Evolutionary conservation across 2,797 vertebrate species (phyloP).

Genomic region (Sebastes diaconus): DNA sequence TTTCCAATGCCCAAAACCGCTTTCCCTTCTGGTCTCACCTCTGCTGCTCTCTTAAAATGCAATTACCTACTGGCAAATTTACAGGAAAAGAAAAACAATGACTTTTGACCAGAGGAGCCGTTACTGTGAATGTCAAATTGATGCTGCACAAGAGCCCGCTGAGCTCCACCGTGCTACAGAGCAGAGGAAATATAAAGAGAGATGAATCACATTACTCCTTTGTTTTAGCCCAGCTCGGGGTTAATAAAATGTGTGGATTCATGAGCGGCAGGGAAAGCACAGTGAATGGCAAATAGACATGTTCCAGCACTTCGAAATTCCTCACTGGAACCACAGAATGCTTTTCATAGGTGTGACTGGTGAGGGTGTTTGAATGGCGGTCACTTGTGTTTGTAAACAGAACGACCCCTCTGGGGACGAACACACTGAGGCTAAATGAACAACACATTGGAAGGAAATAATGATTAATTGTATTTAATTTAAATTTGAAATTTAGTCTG

Average conservation of each 20-base stretch:
- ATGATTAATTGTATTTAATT: background rate
- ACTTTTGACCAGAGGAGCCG: constrained; percentile 70
- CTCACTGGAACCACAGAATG: constrained; percentile 57
- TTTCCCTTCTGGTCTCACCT: constrained; percentile 79
- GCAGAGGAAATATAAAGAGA: constrained; percentile 65
- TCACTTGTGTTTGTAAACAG: constrained; percentile 36
- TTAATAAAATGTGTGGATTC: constrained; percentile 69
- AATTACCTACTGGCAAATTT: constrained; percentile 77
- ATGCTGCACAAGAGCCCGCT: constrained; percentile 53
- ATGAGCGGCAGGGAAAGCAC: constrained; percentile 45
- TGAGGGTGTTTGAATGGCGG: constrained; percentile 50
- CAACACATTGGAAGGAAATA: background rate
- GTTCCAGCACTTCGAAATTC: constrained; percentile 68
- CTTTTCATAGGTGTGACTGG: constrained; percentile 67
- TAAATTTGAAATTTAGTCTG: background rate
- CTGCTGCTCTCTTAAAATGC: constrained; percentile 73
- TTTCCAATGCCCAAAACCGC: constrained; percentile 74
- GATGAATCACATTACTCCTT: constrained; percentile 72
- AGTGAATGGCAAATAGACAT: constrained; percentile 60
- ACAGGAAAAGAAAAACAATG: constrained; percentile 79
- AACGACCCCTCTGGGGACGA: background rate
- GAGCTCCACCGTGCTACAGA: constrained; percentile 38
- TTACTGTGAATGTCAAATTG: constrained; percentile 70
- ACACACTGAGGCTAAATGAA: background rate
- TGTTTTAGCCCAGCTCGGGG: constrained; percentile 62